Conservation (phyloP, 2,888 invertebrate genomes). For the Clepsis dumicolana region DNA sequence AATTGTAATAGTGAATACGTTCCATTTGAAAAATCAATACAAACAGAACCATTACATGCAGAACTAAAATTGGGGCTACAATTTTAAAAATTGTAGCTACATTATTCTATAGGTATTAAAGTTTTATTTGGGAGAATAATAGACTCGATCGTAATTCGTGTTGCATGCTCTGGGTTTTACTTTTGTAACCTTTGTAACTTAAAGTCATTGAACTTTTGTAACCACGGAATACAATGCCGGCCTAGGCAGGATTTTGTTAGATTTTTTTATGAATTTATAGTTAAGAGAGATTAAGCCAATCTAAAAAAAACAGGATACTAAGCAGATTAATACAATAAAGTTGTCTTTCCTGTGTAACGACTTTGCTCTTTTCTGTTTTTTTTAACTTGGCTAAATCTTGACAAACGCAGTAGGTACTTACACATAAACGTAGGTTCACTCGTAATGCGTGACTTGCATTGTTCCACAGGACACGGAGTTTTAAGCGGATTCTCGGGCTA, state of each 20-base stretch:
- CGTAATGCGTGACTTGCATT: too few relatives aligned
- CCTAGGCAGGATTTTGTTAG: not conserved
- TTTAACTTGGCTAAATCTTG: too few relatives aligned
- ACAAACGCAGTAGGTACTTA: too few relatives aligned
- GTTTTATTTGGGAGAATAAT: not conserved
- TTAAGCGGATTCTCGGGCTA: too few relatives aligned
- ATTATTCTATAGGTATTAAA: not conserved
- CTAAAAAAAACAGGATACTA: too few relatives aligned
- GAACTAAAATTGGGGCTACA: not conserved
- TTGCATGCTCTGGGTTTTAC: not conserved
- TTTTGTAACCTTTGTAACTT: not conserved
- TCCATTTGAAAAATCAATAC: constrained; percentile 28
- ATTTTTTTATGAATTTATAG: too few relatives aligned
- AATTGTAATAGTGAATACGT: constrained; percentile 9
- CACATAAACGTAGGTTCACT: too few relatives aligned
- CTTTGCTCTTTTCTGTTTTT: too few relatives aligned
- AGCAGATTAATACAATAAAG: too few relatives aligned
- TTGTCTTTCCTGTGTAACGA: too few relatives aligned
- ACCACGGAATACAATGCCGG: not conserved
- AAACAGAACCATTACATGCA: constrained; percentile 20
- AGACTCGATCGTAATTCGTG: not conserved
- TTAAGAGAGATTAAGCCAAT: too few relatives aligned
- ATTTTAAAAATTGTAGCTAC: not conserved
- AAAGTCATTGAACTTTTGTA: not conserved
- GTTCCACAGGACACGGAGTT: too few relatives aligned